These are phyloP conservation scores for Orientallactaga bullata DNA, from an alignment of 2,113 vertebrate species.

Conservation along the genomic window DNA sequence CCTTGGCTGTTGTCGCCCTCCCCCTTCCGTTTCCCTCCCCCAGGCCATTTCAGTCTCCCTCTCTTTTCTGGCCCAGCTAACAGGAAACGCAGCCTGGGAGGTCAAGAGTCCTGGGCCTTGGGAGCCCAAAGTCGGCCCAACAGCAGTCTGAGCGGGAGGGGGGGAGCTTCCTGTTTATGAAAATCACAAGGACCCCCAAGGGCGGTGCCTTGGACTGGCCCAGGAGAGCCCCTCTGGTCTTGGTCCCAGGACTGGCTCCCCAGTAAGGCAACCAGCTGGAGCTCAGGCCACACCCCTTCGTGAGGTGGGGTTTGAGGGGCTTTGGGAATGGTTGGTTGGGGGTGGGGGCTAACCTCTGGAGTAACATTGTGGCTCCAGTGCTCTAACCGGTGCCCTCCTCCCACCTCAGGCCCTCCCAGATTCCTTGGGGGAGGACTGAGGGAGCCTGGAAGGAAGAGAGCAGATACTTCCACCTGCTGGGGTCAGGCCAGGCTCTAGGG, in stretches of 20 bases:
- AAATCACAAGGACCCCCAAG: constrained; percentile 28
- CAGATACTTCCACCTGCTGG: not conserved
- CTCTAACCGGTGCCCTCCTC: not conserved
- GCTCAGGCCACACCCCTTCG: not conserved
- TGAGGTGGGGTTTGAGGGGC: not conserved
- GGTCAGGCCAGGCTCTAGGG: not conserved
- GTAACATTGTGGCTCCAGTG: not conserved
- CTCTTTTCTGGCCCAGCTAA: constrained; percentile 35
- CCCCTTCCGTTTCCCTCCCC: not conserved
- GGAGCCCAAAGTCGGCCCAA: not conserved
- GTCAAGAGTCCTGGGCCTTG: not conserved
- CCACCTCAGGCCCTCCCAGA: not conserved
- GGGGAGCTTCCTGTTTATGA: constrained; percentile 66
- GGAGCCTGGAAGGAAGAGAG: not conserved
- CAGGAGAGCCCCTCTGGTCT: not conserved
- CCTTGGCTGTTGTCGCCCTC: not conserved
- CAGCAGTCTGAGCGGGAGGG: not conserved
- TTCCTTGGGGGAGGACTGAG: not conserved
- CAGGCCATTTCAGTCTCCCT: not conserved
- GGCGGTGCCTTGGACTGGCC: not conserved
- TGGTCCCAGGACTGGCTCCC: not conserved
- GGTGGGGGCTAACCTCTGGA: constrained; percentile 37
- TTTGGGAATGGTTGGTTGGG: constrained; percentile 57
- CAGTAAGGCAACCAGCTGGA: not conserved
- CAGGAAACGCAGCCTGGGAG: constrained; percentile 31